These are phyloP conservation scores for human (Homo sapiens) DNA, from an alignment of 2,113 vertebrate genomes.

Conservation along the genomic window GRCh38 chr12:41949501-41950000, in stretches of 20 bases:
- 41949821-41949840: background rate
- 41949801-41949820: conserved; percentile 60
- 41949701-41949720: conserved; percentile 61
- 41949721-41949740: conserved; percentile 54
- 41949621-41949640: conserved; percentile 78
- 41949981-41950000: background rate
- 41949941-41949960: background rate
- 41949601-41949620: conserved; percentile 77
- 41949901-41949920: background rate
- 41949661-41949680: conserved; percentile 47
- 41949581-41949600: conserved; percentile 73
- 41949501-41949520: background rate
- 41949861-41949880: background rate
- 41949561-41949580: conserved; percentile 81
- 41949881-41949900: conserved; percentile 6
- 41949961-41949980: background rate
- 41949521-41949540: conserved; percentile 59
- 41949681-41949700: conserved; percentile 73
- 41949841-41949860: background rate
- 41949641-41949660: conserved; percentile 74
- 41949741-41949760: conserved; percentile 31
- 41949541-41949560: conserved; percentile 79
- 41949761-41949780: conserved; percentile 57
- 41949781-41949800: conserved; percentile 63
- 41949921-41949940: background rate